Conservation (phyloP, 2,797 vertebrate genomes). For the Chelonia mydas region DNA sequence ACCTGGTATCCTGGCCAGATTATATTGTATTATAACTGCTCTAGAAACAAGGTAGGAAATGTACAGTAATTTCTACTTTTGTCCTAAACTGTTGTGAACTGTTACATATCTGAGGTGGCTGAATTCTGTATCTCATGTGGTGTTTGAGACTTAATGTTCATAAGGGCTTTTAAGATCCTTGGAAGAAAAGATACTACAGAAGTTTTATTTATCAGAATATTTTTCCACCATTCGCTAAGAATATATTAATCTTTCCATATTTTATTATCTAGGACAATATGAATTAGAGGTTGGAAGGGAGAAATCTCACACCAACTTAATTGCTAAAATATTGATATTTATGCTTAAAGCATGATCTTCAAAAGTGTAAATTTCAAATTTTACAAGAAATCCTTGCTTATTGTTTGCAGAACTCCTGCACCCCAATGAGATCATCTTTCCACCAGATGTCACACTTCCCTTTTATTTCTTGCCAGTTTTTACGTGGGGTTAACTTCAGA, state of each 20-base stretch:
- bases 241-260: neutral
- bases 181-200: neutral
- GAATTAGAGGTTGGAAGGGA: neutral
- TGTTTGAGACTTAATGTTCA: neutral
- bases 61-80: neutral
- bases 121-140: neutral
- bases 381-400: neutral
- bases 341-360: neutral
- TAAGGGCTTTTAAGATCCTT: neutral
- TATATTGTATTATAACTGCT: neutral
- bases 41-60: neutral
- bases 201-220: neutral
- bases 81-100: neutral
- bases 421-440: constrained; percentile 54
- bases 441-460: constrained; percentile 75
- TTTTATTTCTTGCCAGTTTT: constrained; percentile 25
- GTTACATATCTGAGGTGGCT: neutral
- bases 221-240: neutral
- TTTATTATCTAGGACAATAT: neutral
- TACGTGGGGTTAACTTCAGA: constrained; percentile 8
- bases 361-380: neutral
- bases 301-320: neutral
- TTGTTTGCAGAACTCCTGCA: neutral
- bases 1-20: neutral
- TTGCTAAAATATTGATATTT: neutral